Conservation (phyloP, 2,888 invertebrate species). For the Rhorus exstirpatorius region DNA sequence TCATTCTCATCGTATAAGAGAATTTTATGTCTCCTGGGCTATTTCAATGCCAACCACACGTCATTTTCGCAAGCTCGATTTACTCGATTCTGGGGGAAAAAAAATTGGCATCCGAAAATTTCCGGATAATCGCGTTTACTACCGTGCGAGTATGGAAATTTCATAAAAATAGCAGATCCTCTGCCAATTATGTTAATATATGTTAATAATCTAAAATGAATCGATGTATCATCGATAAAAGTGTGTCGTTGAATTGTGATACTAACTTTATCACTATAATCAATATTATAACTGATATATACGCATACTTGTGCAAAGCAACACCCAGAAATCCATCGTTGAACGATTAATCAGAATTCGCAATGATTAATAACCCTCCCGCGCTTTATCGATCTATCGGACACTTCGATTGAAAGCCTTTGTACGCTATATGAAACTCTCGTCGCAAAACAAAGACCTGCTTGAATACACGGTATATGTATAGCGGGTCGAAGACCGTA, state of each 20-base stretch:
- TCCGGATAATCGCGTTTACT: constrained; percentile 4
- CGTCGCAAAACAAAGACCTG: neutral
- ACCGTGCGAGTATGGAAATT: neutral
- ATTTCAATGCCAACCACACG: constrained; percentile 67
- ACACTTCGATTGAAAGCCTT: constrained; percentile 15
- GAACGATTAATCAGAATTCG: constrained; percentile 35
- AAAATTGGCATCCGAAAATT: constrained; percentile 35
- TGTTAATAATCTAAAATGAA: constrained; percentile 2
- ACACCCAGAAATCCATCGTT: constrained; percentile 19
- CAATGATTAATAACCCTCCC: constrained; percentile 28
- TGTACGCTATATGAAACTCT: neutral
- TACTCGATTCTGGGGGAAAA: constrained; percentile 50
- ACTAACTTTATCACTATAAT: neutral
- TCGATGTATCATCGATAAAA: neutral
- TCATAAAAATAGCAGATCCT: neutral
- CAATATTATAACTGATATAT: constrained; percentile 5
- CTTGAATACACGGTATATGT: neutral
- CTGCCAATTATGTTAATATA: constrained; percentile 45
- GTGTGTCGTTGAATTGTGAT: neutral
- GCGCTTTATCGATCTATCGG: constrained; percentile 21
- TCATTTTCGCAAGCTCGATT: constrained; percentile 31
- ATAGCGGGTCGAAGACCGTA: neutral
- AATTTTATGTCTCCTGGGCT: constrained; percentile 62
- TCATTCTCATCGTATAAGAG: constrained; percentile 65
- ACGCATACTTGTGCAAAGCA: constrained; percentile 6